Evolutionary conservation across 2,888 invertebrate species (phyloP), one percentile per base, ranked within the genome.

Genomic region (Ormyrus thymus): DNA sequence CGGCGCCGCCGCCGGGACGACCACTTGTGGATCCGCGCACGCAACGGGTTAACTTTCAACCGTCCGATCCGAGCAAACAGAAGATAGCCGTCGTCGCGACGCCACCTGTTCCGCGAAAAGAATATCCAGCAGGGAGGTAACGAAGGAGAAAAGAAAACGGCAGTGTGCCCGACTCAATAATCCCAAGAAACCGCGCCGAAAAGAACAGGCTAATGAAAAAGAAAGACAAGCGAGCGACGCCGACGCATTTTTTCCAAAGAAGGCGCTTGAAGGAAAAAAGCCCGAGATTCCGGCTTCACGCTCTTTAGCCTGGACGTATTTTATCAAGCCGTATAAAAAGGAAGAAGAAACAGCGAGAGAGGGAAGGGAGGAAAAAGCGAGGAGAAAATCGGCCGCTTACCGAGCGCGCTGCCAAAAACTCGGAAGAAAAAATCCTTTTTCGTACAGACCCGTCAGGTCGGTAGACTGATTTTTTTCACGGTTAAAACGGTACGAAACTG

Each of bases 11-110:
- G 69, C 45, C 15, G 76, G 56, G 76, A 69, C 80, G 73, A 80
- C 80, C 80, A 80, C 80, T 80, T 80, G 80, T 80, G 80, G 80
- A 80, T 76, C 11, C 45, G 71, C 75, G 45, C 66, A 59, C 13
- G 51, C 50, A 56, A 64, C 43, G 53, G 48, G 13, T 59, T 8
- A 43, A 45, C 29, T 50, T 11, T 53, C 45, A 29, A 11, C 9
- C 50, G 8, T 43, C 50, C 10, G 5, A 10, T 43, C 11, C 11
- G 29, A 11, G 43, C 6, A 6, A 6, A n/a, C 29, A 1, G 45
- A 6, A 51, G 43, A 45, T 45, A 48, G 29, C 29, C 15, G 48
- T 29, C 43, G 7, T 7, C 61, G 56, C 48, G 59, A 6, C 7
- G n/a, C 9, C 46, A 45, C 56, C 15, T 61, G 9, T 64, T 15